Evolutionary conservation across 2,888 invertebrate genomes (phyloP), one percentile per base, ranked within the genome.

Genomic region (Trachelus troglodyta): DNA sequence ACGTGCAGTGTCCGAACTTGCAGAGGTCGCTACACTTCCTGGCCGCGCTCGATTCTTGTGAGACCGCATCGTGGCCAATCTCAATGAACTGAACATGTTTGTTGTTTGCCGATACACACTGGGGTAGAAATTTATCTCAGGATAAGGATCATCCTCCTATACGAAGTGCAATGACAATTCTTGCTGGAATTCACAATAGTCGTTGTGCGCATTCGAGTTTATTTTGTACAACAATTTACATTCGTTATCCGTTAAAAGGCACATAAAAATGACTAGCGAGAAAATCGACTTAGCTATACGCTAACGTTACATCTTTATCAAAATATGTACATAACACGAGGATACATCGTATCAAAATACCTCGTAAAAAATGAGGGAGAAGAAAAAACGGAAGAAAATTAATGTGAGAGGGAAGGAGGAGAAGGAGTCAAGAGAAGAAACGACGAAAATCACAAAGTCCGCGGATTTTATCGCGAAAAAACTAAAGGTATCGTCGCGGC

Each of bases 11-110:
- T 90, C 90, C 6, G 90, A 89, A 76, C 90, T 90, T 37, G 91
- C 90, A 6, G 89, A 88, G 4, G 90, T 90, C 56, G 91, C 91
- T 23, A 91, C 89, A 81, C 91, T 91, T 77, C 91, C 91, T 33
- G 91, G 91, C 80, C 91, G 84, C 23, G 86, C 83, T 37, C 90
- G 89, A 82, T 81, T 90, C 79, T 90, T 89, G 79, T 89, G 89
- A 84, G 91, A 90, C 78, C 91, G 90, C 90, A 91, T 89, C 79
- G 90, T 89, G 81, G 89, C 89, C 80, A 91, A 82, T 81, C 91
- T 87, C 85, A 91, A 82, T 76, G 91, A 91, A 83, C 91, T 91
- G 81, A 91, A 91, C 91, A 91, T 91, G 81, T 87, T 91, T 74
- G 83, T 12, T 23, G 12, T 73, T 56, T 23, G 23, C 23, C 23